These are phyloP conservation scores for Patagioenas fasciata DNA, from an alignment of 2,113 vertebrate genomes.

Conservation along the genomic window DNA sequence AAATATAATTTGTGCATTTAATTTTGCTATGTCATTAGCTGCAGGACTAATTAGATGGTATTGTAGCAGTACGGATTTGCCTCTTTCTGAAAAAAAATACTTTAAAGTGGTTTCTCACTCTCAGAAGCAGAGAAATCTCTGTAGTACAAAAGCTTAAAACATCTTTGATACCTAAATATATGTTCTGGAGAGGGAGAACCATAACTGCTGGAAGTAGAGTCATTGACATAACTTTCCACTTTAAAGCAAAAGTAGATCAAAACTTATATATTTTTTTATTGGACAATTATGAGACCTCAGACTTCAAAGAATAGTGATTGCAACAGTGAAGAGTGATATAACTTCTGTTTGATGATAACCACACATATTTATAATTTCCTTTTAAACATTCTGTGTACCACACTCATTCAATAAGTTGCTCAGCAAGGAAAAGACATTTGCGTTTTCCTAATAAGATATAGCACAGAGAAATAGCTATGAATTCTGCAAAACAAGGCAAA, in stretches of 20 bases:
- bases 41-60: neutral
- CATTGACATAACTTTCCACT: neutral
- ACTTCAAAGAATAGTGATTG: neutral
- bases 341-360: neutral
- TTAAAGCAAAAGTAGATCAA: neutral
- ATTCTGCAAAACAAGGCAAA: neutral
- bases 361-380: neutral
- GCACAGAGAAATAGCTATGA: neutral
- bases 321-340: neutral
- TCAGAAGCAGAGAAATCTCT: neutral
- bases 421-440: neutral
- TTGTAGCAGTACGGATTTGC: neutral
- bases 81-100: neutral
- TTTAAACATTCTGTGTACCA: neutral
- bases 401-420: neutral
- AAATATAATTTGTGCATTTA: neutral
- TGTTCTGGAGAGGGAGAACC: neutral
- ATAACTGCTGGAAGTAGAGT: neutral
- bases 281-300: neutral
- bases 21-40: neutral
- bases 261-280: neutral
- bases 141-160: neutral
- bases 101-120: neutral
- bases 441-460: neutral
- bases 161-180: neutral